phyloP scores from a whole-genome alignment of 2,113 vertebrate genomes.

The Ursus arctos region DNA sequence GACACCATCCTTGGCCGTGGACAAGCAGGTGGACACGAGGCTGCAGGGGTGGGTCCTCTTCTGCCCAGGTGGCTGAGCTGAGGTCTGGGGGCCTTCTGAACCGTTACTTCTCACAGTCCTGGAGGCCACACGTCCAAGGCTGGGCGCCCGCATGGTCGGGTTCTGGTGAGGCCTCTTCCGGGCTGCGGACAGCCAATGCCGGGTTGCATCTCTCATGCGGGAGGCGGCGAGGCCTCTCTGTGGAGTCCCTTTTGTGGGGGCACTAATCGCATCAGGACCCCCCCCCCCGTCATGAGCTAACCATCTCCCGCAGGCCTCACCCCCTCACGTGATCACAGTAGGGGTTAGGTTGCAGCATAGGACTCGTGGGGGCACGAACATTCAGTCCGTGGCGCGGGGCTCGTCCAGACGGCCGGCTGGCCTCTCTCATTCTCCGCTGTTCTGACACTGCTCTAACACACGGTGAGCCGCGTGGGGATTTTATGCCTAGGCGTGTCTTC shows the following conservation, averaged over 20 bases:
- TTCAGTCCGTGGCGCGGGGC: not conserved
- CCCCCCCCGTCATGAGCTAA: too few species aligned
- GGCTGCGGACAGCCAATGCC: too few species aligned
- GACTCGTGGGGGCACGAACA: too few species aligned
- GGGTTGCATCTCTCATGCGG: too few species aligned
- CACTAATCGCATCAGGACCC: not conserved
- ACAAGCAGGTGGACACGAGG: not conserved
- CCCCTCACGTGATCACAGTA: accelerated
- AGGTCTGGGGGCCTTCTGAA: not conserved
- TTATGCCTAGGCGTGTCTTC: not conserved
- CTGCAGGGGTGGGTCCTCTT: not conserved
- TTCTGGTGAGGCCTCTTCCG: not conserved
- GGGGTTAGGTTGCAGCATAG: not conserved
- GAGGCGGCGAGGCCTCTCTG: not conserved
- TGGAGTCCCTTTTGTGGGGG: not conserved
- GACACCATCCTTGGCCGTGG: not conserved
- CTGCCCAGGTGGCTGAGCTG: not conserved
- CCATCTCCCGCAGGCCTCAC: not conserved
- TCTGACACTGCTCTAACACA: not conserved
- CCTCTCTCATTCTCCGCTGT: not conserved
- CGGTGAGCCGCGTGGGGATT: too few species aligned
- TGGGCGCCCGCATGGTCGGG: not conserved
- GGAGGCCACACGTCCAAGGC: not conserved
- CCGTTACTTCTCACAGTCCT: not conserved
- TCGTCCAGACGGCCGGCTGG: not conserved